Evolutionary conservation across 2,113 vertebrate species (phyloP), one percentile per base, ranked within the genome.

Genomic region (Tragelaphus scriptus): DNA sequence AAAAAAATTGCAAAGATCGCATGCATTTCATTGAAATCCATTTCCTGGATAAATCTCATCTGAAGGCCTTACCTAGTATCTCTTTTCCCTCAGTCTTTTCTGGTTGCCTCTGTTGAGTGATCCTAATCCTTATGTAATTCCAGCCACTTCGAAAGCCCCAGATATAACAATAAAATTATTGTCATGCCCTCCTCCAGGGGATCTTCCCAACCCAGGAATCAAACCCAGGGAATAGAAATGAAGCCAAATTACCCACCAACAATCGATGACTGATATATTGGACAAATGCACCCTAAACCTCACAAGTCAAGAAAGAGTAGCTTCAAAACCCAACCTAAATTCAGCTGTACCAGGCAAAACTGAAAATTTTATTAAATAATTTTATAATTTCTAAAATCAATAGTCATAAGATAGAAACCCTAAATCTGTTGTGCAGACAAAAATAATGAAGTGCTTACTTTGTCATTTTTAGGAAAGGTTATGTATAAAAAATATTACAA

Each of bases 201-300:
- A 40, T 71, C 68, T 40, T 40, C n/a, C 68, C 68, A 71, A 71
- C n/a, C 68, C 21, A 71, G n/a, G 68, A 19, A 71, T 40, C 2
- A 0, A 40, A 40, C 19, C 19, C 68, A 71, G 49, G 61, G 8
- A 77, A 59, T 40, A 96, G 51, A 94, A 95, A 85, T 97, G 47
- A 98, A 94, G 68, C 88, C 92, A 96, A 92, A 65, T 96, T 71
- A 97, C 80, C 94, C 58, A 61, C 47, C 32, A 97, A 87, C 13
- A 90, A 15, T 61, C 77, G 26, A 19, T 3, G 28, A 91, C 88
- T 97, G 85, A 96, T 94, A 55, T 53, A 90, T 28, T 44, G 51
- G 59, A 63, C 81, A 96, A 84, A 85, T 25, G 21, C 59, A 79
- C 61, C 49, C 30, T 32, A 88, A 96, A 23, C 10, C 49, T 65